Percentiles rank a stretch among this genome's conserved stretches.
phyloP scores from a whole-genome alignment of 2,888 invertebrate species.

The Tolmerus cingulatus region DNA sequence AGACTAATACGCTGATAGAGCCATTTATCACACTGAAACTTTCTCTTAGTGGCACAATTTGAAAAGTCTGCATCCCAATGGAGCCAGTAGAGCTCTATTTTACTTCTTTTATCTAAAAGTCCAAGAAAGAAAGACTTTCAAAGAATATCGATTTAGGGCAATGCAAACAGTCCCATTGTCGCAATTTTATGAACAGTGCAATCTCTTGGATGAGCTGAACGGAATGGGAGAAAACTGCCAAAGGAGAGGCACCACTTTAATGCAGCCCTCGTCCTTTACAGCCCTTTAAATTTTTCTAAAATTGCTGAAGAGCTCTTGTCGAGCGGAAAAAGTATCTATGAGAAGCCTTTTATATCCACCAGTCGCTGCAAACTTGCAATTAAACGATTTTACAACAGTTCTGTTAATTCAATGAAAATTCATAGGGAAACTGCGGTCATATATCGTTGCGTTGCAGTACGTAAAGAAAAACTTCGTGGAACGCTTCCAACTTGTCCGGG shows the following conservation, averaged over 20 bases:
- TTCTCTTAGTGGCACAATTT: not conserved
- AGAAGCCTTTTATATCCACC: not conserved
- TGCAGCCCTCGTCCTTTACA: not conserved
- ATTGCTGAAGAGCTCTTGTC: not conserved
- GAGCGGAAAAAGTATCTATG: not conserved
- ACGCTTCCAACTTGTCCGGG: not conserved
- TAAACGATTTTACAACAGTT: not conserved
- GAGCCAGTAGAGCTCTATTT: not conserved
- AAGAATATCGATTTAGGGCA: not conserved
- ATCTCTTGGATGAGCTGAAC: not conserved
- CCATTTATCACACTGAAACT: not conserved
- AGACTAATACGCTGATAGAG: not conserved
- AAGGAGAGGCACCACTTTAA: not conserved
- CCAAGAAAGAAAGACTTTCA: not conserved
- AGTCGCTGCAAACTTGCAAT: not conserved
- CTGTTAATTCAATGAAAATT: not conserved
- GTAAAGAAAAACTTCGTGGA: not conserved
- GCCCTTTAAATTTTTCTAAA: not conserved
- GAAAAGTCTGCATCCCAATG: not conserved
- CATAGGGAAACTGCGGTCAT: not conserved
- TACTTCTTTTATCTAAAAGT: not conserved
- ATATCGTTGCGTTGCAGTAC: not conserved
- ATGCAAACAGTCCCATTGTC: not conserved
- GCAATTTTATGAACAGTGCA: not conserved
- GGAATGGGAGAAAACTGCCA: not conserved